phyloP scores from a whole-genome alignment of 2,797 vertebrate genomes.

The Spinus olivaceus region DNA sequence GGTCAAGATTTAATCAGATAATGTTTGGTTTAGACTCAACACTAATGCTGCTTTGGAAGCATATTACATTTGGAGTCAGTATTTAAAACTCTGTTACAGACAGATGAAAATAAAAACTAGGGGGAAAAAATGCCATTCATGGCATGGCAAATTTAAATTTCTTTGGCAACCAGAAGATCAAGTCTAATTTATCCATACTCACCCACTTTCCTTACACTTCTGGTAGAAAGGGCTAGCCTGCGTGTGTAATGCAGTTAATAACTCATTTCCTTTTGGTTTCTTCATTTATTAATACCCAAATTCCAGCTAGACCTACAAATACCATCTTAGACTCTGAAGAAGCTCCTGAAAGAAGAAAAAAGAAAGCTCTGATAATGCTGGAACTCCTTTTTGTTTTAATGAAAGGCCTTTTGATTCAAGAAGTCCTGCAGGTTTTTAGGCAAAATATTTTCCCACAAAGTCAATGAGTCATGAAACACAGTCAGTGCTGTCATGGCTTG shows the following conservation, averaged over 20 bases:
- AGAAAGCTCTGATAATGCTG: neutral
- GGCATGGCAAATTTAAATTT: neutral
- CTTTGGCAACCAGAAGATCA: neutral
- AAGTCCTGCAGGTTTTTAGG: neutral
- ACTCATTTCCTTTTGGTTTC: neutral
- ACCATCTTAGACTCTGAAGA: neutral
- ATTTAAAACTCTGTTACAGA: constrained; percentile 2
- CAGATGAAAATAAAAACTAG: neutral
- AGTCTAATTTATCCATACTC: neutral
- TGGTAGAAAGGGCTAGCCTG: neutral
- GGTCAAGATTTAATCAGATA: constrained; percentile 70
- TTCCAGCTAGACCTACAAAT: neutral
- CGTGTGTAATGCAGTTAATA: neutral
- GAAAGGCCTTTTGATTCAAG: neutral
- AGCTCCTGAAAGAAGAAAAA: neutral
- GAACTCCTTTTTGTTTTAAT: neutral
- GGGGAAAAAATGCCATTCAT: neutral
- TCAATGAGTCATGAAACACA: neutral
- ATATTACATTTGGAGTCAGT: constrained; percentile 29
- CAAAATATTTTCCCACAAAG: neutral
- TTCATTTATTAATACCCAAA: neutral
- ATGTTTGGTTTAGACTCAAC: constrained; percentile 47
- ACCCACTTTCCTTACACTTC: neutral
- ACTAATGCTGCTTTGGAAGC: constrained; percentile 55
- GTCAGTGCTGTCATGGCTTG: neutral